A percentile compares a stretch with the other conserved stretches of the same genome.
Evolutionary conservation across 2,888 invertebrate species (phyloP).

Genomic region (Euplagia quadripunctaria): DNA sequence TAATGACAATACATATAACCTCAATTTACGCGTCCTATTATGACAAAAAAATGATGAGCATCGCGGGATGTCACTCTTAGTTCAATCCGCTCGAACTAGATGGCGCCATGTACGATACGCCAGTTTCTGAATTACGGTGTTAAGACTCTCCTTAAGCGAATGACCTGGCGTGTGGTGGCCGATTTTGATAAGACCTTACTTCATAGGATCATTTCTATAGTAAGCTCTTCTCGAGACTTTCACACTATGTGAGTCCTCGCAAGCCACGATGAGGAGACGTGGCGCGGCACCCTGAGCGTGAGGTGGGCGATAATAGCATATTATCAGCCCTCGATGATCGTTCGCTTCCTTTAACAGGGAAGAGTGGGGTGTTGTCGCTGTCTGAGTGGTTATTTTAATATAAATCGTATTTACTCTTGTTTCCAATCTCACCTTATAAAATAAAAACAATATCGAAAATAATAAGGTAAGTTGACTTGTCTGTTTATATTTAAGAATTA

Average conservation of each 20-base stretch:
- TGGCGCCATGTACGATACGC: conserved; percentile 28
- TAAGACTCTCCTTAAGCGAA: conserved; percentile 23
- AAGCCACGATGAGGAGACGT: conserved; percentile 61
- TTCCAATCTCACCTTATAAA: too few relatives aligned
- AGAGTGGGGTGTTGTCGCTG: conserved; percentile 41
- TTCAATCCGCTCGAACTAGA: conserved; percentile 22
- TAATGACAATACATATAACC: background rate
- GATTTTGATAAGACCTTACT: conserved; percentile 50
- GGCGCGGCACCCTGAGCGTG: conserved; percentile 57
- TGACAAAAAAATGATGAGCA: background rate
- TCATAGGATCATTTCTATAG: conserved; percentile 64
- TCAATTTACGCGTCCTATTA: background rate
- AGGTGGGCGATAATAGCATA: conserved; percentile 49
- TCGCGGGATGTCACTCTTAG: background rate
- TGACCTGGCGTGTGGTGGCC: conserved; percentile 16
- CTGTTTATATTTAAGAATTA: too few relatives aligned
- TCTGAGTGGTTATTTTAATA: conserved; percentile 43
- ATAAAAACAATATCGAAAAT: too few relatives aligned
- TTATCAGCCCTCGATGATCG: conserved; percentile 63
- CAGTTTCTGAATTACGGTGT: conserved; percentile 25
- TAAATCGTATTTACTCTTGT: too few relatives aligned
- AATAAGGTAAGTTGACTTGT: too few relatives aligned
- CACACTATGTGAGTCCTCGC: conserved; percentile 53
- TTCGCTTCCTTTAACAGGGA: conserved; percentile 44
- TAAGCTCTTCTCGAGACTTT: conserved; percentile 61